Percentiles rank a stretch among this genome's conserved stretches.
These are phyloP conservation scores for Ophioderma brevispina DNA, from an alignment of 35 echinoderm and acorn worm genomes.

Conservation along the genomic window DNA sequence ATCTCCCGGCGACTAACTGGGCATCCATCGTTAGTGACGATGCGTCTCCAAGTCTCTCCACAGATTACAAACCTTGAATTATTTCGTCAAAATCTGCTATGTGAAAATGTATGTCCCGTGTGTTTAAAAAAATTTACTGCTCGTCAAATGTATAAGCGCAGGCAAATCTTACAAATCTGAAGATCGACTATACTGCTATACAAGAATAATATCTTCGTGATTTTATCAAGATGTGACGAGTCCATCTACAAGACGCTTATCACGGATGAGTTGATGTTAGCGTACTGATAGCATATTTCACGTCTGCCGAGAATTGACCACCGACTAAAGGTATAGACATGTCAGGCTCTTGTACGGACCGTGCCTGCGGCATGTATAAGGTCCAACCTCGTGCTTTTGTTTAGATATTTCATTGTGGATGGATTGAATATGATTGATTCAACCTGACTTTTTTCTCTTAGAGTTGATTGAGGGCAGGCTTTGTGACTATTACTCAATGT, in stretches of 20 bases:
- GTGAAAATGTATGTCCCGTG: no score
- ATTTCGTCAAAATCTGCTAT: no score
- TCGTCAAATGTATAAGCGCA: no score
- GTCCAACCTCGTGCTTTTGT: conserved; percentile 8
- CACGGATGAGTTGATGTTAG: neutral
- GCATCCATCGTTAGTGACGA: neutral
- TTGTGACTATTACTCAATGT: neutral
- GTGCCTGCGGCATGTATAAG: neutral
- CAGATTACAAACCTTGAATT: no score
- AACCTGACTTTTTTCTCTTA: neutral
- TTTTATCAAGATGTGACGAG: neutral
- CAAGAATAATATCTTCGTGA: no score
- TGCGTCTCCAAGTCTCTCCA: no score
- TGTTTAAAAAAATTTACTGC: no score
- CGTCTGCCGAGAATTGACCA: neutral
- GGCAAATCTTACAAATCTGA: no score
- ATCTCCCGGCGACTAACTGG: neutral
- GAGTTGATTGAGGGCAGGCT: neutral
- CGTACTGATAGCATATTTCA: neutral
- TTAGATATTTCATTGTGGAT: conserved; percentile 6
- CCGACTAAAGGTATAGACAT: neutral
- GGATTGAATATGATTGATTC: conserved; percentile 7
- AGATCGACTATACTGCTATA: no score
- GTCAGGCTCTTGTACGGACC: neutral
- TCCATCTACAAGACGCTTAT: neutral